Base-by-base conservation (phyloP, 2,888 invertebrate genomes). In the Synergus japonicus region DNA sequence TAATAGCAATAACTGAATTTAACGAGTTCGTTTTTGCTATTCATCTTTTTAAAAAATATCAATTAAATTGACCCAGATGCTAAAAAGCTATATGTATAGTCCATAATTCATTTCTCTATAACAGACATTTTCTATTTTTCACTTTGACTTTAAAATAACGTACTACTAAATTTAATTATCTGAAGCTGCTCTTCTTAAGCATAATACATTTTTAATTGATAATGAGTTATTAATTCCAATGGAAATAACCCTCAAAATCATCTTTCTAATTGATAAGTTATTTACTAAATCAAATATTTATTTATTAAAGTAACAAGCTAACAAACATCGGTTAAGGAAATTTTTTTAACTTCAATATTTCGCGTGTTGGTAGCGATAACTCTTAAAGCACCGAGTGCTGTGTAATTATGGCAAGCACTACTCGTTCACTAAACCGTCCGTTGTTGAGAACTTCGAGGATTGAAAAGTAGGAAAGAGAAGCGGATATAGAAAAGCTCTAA, bases 321-420 rank as follows among this genome's bases (percentile, higher is more conserved):
- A 60, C 3, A 60, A 60, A 22, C 18, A 10, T 18, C 10, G 9
- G 12, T 60, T 60, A 1, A 60, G 60, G 60, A 60, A 0, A n/a
- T 60, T 60, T 22, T 58, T 18, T 60, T 10, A 1, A 60, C 79
- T 77, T 78, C 79, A 82, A 81, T 67, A 64, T 81, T 78, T 83
- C 65, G 82, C 81, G 76, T 82, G 79, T 79, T 69, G 78, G 69
- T 76, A 37, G 76, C 80, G 80, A 81, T 81, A 80, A 82, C 76
- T 79, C 80, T 5, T 77, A 41, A 29, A 80, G 78, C 81, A 80
- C 78, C 79, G 77, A 77, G 77, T 83, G 80, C 77, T 79, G 76
- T 80, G 79, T 79, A 83, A 83, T 83, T 83, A 83, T 81, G 78
- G 80, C 64, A 78, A 82, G 67, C 78, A 67, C 18, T 60, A 22